Evolutionary conservation across 2,113 vertebrate genomes (phyloP).

Genomic region (Nansenia antarctica): DNA sequence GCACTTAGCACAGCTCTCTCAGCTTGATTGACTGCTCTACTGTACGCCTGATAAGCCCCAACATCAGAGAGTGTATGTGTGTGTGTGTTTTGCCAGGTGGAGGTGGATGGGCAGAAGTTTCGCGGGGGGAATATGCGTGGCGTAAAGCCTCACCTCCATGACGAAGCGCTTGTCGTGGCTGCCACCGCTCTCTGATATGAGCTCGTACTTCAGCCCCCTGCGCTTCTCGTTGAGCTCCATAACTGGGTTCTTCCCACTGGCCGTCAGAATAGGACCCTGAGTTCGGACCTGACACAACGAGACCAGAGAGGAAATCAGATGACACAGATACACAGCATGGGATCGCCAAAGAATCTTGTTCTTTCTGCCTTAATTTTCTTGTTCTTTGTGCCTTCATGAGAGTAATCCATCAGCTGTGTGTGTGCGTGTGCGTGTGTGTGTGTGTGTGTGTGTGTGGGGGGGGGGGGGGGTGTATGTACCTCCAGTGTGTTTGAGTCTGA

Average conservation of each 20-base stretch:
- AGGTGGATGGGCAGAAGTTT: too few species aligned
- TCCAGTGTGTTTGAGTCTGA: constrained; percentile 96
- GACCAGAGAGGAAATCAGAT: neutral
- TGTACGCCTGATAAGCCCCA: neutral
- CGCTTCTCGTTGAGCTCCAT: constrained; percentile 99
- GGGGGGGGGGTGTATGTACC: constrained; percentile 64
- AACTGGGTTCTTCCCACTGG: constrained; percentile 97
- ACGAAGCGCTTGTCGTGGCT: constrained; percentile 98
- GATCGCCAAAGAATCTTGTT: neutral
- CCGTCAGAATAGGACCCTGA: constrained; percentile 99
- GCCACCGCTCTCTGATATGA: constrained; percentile 96
- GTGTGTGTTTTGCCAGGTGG: neutral
- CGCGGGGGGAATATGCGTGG: too few species aligned
- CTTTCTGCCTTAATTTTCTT: neutral
- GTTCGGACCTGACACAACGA: constrained; percentile 86
- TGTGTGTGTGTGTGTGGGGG: constrained; percentile 3
- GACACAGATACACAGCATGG: constrained; percentile 6
- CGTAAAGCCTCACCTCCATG: constrained; percentile 86
- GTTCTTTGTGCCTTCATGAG: neutral
- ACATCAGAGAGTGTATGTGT: neutral
- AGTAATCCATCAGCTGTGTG: neutral
- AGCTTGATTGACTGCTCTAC: neutral
- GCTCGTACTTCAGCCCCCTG: constrained; percentile 96
- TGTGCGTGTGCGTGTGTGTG: neutral
- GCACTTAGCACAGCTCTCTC: neutral